These are phyloP conservation scores for Ericerus pela DNA, from an alignment of 1,140 invertebrate species.

Conservation along the genomic window DNA sequence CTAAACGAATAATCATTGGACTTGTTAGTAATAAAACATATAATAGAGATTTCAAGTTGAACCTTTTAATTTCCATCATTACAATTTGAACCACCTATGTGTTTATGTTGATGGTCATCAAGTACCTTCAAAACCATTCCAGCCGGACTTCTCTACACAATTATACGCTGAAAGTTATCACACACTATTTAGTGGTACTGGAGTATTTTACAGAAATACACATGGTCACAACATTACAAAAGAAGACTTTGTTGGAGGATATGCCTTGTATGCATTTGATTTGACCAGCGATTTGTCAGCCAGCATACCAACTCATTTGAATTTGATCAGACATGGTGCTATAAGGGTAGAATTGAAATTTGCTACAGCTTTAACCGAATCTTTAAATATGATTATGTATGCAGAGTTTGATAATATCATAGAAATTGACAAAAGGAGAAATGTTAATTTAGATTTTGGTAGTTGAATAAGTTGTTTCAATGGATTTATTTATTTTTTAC, in stretches of 20 bases:
- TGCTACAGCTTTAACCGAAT: slow-evolving; percentile 21
- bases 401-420: slow-evolving; percentile 28
- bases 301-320: slow-evolving; percentile 26
- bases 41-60: slow-evolving; percentile 10
- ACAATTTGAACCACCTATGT: slow-evolving; percentile 24
- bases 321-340: slow-evolving; percentile 26
- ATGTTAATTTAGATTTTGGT: slow-evolving; percentile 24
- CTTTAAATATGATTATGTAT: slow-evolving; percentile 29
- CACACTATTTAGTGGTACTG: slow-evolving; percentile 30
- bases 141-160: slow-evolving; percentile 19
- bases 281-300: slow-evolving; percentile 30
- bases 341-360: slow-evolving; percentile 28
- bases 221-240: slow-evolving; percentile 23
- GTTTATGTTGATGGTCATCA: slow-evolving; percentile 29
- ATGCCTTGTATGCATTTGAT: slow-evolving; percentile 26
- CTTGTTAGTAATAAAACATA: slow-evolving; percentile 19
- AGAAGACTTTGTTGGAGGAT: slow-evolving; percentile 21
- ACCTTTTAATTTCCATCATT: slow-evolving; percentile 19
- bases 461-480: slow-evolving; percentile 15
- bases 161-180: slow-evolving; percentile 25
- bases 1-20: slow-evolving; percentile 17
- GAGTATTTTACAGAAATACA: slow-evolving; percentile 27
- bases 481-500: no score
- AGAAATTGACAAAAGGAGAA: slow-evolving; percentile 25
- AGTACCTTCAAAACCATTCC: slow-evolving; percentile 22